Evolutionary conservation across 2,888 invertebrate species (phyloP), one percentile per base, ranked within the genome.

Genomic region (Syrphus vitripennis): DNA sequence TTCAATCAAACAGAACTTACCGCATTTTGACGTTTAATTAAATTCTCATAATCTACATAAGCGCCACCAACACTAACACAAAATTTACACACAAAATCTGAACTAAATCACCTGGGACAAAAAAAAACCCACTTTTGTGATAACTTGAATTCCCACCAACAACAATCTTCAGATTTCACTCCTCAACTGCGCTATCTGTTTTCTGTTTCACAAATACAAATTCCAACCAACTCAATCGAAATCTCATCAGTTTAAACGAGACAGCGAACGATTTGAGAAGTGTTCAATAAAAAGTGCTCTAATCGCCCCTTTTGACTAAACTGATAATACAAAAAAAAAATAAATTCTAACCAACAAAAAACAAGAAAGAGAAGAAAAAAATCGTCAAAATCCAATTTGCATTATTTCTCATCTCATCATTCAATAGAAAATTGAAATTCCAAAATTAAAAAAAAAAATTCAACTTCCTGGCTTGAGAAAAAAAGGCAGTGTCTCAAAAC

Each of bases 261-360:
- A 89, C 83, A 87, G 88, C 89, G 89, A 89, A 88, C 88, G 88
- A 88, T 87, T 88, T 87, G 67, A 88, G 88, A 88, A 87, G 87
- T 88, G 87, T 87, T 82, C 3, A 55, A 34, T 19, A 29, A 19
- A 42, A 67, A 67, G 67, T 34, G 14, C 48, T 61, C 81, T 69
- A 55, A 61, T 76, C 21, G 57, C 71, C 71, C 70, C 24, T 48
- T 72, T 34, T 42, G 65, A 59, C 19, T 59, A 40, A 59, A 75
- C 12, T 70, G 67, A 42, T 37, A 59, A 71, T 37, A 53, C 48
- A n/a, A n/a, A n/a, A n/a, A n/a, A n/a, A n/a, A n/a, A n/a, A n/a
- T n/a, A 79, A 50, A 65, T 29, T 42, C 7, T 4, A 37, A 45
- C 21, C 34, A 42, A 26, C 21, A 19, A 19, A n/a, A n/a, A 24